Conservation (phyloP, 1,140 invertebrate species). For the Pantala flavescens region DNA sequence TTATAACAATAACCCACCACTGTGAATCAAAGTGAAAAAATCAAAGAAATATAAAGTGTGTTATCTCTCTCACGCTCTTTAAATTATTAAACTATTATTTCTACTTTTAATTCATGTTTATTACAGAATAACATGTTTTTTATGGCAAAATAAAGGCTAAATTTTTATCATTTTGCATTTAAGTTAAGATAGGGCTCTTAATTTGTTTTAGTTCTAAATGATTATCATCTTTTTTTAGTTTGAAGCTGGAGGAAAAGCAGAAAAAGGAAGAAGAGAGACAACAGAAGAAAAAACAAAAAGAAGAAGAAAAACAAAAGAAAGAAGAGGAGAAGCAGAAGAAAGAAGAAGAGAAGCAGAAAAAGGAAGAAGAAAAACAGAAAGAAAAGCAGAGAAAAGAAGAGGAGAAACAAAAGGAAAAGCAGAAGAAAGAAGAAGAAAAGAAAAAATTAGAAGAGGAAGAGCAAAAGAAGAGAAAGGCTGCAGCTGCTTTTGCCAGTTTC, state of each 20-base stretch:
- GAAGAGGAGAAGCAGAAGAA: not conserved
- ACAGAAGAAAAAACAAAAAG: not conserved
- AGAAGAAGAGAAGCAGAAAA: not conserved
- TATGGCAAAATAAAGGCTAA: too few relatives aligned
- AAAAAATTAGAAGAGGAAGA: not conserved
- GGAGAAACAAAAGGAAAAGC: not conserved
- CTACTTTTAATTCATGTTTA: too few relatives aligned
- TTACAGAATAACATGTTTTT: too few relatives aligned
- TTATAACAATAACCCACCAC: too few relatives aligned
- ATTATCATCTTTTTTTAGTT: not conserved
- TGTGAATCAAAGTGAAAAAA: too few relatives aligned
- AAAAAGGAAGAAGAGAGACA: not conserved
- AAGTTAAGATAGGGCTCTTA: too few relatives aligned
- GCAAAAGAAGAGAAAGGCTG: not conserved
- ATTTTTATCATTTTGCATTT: too few relatives aligned
- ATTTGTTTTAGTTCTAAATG: too few relatives aligned
- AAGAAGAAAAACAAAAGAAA: not conserved
- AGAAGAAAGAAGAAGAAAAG: not conserved
- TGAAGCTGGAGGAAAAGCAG: not conserved
- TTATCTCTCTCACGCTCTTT: too few relatives aligned
- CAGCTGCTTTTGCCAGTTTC: not conserved
- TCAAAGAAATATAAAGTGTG: too few relatives aligned
- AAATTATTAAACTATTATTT: too few relatives aligned
- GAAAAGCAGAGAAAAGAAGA: not conserved
- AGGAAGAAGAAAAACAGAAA: not conserved